Conservation (phyloP, 2,113 vertebrate genomes). For the Aspiorhynchus laticeps region DNA sequence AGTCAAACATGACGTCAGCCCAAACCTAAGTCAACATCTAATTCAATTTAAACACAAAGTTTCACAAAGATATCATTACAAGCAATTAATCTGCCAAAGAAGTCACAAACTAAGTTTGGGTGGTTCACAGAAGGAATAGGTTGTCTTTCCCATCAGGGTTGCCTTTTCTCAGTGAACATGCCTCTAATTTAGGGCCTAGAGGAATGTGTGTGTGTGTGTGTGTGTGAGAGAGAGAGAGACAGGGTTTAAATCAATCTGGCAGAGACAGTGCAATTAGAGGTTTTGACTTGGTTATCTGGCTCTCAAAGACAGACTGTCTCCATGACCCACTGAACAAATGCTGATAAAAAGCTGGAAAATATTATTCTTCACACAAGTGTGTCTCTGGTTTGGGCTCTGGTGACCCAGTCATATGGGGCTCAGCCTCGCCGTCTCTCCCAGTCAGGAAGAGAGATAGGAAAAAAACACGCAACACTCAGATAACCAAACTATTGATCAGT, state of each 20-base stretch:
- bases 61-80: slow-evolving; percentile 30
- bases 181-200: slow-evolving; percentile 61
- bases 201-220: slow-evolving; percentile 57
- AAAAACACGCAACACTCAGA: slow-evolving; percentile 47
- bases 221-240: no score
- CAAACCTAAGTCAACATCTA: slow-evolving; percentile 17
- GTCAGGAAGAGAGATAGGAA: slow-evolving; percentile 53
- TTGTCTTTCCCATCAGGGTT: slow-evolving; percentile 53
- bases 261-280: slow-evolving; percentile 64
- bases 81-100: slow-evolving; percentile 39
- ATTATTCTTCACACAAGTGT: slow-evolving; percentile 56
- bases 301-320: slow-evolving; percentile 68
- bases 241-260: slow-evolving; percentile 61
- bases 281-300: slow-evolving; percentile 59
- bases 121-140: slow-evolving; percentile 42
- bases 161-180: slow-evolving; percentile 61
- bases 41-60: background rate
- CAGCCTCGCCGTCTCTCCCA: slow-evolving; percentile 47
- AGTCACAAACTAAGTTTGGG: slow-evolving; percentile 39
- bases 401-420: slow-evolving; percentile 43
- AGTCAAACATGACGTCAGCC: background rate
- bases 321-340: slow-evolving; percentile 69
- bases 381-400: slow-evolving; percentile 54
- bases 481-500: slow-evolving; percentile 55
- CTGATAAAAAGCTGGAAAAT: slow-evolving; percentile 71